Evolutionary conservation across 2,797 vertebrate species (phyloP).

Genomic region (Sparidentex hasta): DNA sequence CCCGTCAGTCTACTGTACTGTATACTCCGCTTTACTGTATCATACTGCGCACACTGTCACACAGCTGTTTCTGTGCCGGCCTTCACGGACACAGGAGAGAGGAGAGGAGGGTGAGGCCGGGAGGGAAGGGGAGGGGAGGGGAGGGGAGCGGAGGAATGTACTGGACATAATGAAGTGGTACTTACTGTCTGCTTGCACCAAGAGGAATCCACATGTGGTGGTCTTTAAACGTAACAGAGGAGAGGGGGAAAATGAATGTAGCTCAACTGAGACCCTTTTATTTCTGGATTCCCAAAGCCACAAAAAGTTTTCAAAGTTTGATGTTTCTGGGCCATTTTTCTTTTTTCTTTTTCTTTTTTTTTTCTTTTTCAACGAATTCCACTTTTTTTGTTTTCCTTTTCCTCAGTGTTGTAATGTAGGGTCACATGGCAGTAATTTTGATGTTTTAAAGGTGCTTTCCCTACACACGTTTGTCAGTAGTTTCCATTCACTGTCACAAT

Average conservation of each 20-base stretch:
- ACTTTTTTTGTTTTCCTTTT: conserved; percentile 45
- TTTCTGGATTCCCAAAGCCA: conserved; percentile 69
- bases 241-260: conserved; percentile 87
- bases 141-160: conserved; percentile 77
- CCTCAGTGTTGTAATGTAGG: conserved; percentile 85
- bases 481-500: conserved; percentile 91
- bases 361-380: conserved; percentile 51
- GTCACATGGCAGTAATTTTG: conserved; percentile 87
- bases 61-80: conserved; percentile 73
- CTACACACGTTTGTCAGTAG: conserved; percentile 86
- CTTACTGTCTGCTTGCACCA: conserved; percentile 74
- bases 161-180: conserved; percentile 80
- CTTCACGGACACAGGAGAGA: conserved; percentile 70
- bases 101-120: conserved; percentile 25
- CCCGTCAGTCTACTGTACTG: conserved; percentile 81
- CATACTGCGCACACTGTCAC: conserved; percentile 78
- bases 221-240: conserved; percentile 55
- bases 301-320: conserved; percentile 56
- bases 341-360: background rate
- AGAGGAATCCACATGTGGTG: conserved; percentile 74
- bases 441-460: conserved; percentile 91
- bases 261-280: conserved; percentile 83
- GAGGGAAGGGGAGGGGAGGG: conserved; percentile 51
- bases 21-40: conserved; percentile 80
- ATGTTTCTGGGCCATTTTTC: conserved; percentile 49